Percentiles rank a stretch among this genome's conserved stretches.
These are phyloP conservation scores for Speoplatyrhinus poulsoni DNA, from an alignment of 2,113 vertebrate species.

Conservation along the genomic window DNA sequence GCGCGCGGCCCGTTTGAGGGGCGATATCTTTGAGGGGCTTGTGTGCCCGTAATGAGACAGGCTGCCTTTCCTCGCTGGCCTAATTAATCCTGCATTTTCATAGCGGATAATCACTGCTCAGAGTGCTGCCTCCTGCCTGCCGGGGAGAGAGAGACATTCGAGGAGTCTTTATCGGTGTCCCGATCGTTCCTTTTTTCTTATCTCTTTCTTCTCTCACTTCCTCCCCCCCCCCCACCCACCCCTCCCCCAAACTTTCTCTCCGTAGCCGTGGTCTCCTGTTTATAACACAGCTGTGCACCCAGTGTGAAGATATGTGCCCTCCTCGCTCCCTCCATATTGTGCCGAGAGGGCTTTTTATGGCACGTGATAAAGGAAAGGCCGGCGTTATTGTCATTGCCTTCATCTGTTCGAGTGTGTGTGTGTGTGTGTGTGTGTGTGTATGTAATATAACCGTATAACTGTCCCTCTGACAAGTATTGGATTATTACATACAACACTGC, in stretches of 20 bases:
- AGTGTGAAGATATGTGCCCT: constrained; percentile 92
- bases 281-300: constrained; percentile 83
- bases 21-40: constrained; percentile 84
- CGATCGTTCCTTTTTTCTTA: constrained; percentile 28
- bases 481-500: no score
- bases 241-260: constrained; percentile 45
- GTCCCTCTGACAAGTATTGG: no score
- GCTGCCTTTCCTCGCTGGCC: constrained; percentile 85
- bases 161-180: constrained; percentile 77
- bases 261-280: constrained; percentile 66
- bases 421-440: constrained; percentile 2
- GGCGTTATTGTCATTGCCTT: constrained; percentile 22
- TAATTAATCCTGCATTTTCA: constrained; percentile 95
- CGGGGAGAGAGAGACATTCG: constrained; percentile 59
- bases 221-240: constrained; percentile 17
- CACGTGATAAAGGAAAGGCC: constrained; percentile 93
- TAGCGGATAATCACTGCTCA: constrained; percentile 86
- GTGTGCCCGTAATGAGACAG: constrained; percentile 87
- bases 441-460: not conserved
- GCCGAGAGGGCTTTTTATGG: constrained; percentile 93
- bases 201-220: constrained; percentile 16
- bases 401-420: constrained; percentile 9
- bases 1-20: constrained; percentile 79
- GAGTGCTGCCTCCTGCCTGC: constrained; percentile 78
- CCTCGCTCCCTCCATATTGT: constrained; percentile 91